These are phyloP conservation scores for Stegophylla sp. DNA, from an alignment of 2,888 invertebrate genomes.

Conservation along the genomic window DNA sequence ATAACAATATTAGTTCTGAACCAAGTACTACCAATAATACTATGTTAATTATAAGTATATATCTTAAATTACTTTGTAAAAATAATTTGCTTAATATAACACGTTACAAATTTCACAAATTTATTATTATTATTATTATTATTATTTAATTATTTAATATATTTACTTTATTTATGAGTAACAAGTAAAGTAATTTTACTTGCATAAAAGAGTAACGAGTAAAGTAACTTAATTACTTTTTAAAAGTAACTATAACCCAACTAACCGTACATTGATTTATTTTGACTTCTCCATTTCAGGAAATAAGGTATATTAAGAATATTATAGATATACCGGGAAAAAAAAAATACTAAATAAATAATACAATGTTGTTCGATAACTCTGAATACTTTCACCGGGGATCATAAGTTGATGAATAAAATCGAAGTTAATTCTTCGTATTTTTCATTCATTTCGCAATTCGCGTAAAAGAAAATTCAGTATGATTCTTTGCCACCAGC, in stretches of 20 bases:
- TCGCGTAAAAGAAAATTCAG: constrained; percentile 51
- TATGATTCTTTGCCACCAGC: constrained; percentile 48
- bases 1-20: too few species aligned
- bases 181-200: not conserved
- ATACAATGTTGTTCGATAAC: not conserved
- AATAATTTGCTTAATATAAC: too few species aligned
- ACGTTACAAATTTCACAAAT: too few species aligned
- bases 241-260: not conserved
- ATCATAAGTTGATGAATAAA: constrained; percentile 1
- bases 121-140: too few species aligned
- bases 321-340: not conserved
- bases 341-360: not conserved
- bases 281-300: too few species aligned
- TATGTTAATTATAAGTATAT: too few species aligned
- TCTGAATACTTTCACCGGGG: not conserved
- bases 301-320: not conserved
- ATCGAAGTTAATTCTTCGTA: constrained; percentile 27
- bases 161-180: not conserved
- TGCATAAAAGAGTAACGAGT: not conserved
- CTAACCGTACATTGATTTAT: not conserved
- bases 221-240: too few species aligned
- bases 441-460: constrained; percentile 40
- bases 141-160: not conserved
- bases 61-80: too few species aligned
- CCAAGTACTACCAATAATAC: too few species aligned